Evolutionary conservation across 2,113 vertebrate genomes (phyloP).

Genomic region (Sylvia atricapilla): DNA sequence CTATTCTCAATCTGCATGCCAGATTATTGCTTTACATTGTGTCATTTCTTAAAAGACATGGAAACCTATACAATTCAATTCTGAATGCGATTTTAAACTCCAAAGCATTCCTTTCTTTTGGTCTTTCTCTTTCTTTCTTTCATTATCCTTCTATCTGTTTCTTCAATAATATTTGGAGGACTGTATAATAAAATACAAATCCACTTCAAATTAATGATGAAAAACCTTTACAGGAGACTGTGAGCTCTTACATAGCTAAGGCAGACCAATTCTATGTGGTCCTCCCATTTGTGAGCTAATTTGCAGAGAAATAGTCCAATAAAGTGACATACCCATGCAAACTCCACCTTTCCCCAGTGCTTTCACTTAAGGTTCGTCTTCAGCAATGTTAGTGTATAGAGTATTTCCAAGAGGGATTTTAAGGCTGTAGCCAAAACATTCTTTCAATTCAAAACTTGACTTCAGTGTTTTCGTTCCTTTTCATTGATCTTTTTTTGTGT

Average conservation of each 20-base stretch:
- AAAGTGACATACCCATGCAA: neutral
- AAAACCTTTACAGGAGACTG: neutral
- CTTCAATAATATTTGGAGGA: neutral
- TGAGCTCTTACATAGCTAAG: neutral
- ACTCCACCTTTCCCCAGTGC: neutral
- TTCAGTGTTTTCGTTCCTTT: neutral
- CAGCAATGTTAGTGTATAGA: neutral
- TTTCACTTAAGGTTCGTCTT: neutral
- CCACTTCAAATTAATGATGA: neutral
- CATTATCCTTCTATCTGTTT: neutral
- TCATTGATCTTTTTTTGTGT: neutral
- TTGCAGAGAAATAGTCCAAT: neutral
- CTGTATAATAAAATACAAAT: neutral
- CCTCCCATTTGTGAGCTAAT: neutral
- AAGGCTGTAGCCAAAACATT: neutral
- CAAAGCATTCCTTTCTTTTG: neutral
- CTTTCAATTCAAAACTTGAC: neutral
- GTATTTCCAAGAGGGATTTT: neutral
- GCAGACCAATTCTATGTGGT: neutral
- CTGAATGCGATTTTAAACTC: neutral
- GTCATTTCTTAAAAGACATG: neutral
- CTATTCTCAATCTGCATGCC: neutral
- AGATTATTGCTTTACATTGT: neutral
- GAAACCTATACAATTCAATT: neutral
- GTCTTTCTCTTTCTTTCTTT: neutral